phyloP scores from a whole-genome alignment of 1,140 invertebrate species.

The Hyphantria cunea region DNA sequence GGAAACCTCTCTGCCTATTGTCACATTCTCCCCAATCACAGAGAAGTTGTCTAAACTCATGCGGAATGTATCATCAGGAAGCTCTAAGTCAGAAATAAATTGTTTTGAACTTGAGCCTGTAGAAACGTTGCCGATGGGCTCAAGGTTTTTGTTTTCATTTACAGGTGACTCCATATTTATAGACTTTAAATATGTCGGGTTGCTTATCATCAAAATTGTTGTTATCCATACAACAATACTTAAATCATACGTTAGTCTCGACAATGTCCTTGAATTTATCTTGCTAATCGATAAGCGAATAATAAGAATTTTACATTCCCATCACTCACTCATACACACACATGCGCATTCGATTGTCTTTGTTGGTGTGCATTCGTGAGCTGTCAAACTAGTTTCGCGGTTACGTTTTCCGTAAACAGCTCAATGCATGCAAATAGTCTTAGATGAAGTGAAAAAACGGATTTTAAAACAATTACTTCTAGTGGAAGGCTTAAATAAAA shows the following conservation, averaged over 20 bases:
- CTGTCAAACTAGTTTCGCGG: slow-evolving; percentile 76
- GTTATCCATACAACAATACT: slow-evolving; percentile 8
- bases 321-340: slow-evolving; percentile 56
- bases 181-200: slow-evolving; percentile 2
- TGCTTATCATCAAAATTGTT: slow-evolving; percentile 15
- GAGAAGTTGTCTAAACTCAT: slow-evolving; percentile 66
- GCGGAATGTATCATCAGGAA: slow-evolving; percentile 68
- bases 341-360: slow-evolving; percentile 49
- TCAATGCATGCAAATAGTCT: slow-evolving; percentile 26
- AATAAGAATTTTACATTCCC: slow-evolving; percentile 64
- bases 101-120: slow-evolving; percentile 55
- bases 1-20: slow-evolving; percentile 56
- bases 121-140: slow-evolving; percentile 38
- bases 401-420: slow-evolving; percentile 40
- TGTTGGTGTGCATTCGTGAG: slow-evolving; percentile 59
- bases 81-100: slow-evolving; percentile 58
- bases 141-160: slow-evolving; percentile 44
- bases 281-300: slow-evolving; percentile 74
- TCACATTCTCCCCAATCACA: slow-evolving; percentile 66
- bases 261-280: slow-evolving; percentile 74
- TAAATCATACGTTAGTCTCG: slow-evolving; percentile 37
- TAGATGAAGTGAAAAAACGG: slow-evolving; percentile 31
- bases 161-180: slow-evolving; percentile 52
- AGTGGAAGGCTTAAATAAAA: slow-evolving; percentile 41
- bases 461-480: slow-evolving; percentile 35